Evolutionary conservation across 2,797 vertebrate species (phyloP), one percentile per base, ranked within the genome.

Genomic region (Cirrhinus molitorella): DNA sequence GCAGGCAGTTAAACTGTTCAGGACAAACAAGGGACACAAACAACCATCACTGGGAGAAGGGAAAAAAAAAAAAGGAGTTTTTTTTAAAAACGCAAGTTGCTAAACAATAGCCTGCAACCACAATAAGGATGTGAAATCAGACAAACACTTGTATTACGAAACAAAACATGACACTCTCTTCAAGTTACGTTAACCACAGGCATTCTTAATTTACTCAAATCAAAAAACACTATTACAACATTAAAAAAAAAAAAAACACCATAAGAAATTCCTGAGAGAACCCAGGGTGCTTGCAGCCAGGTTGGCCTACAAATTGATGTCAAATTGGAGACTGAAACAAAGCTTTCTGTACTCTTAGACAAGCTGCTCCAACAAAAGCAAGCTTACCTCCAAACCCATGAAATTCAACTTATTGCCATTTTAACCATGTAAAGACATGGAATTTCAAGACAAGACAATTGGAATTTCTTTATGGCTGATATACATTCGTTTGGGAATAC

Each of bases 281-380:
- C 70, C 68, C 68, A 49, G n/a, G 43, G 47, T 6, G 28, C 71
- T 47, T 73, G 12, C 47, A 73, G 71, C 31, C 71, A 73, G 11
- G 19, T 37, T 55, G 49, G 51, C 7, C 71, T 23, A 37, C 31
- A 75, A 75, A 57, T n/a, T 37, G 63, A 66, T 9, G 28, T 63
- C 28, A 63, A 63, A 63, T 7, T 53, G 19, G 11, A 73, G 47
- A 53, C 25, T 1, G 1, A 40, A 40, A 67, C 65, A n/a, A 74
- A 37, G 71, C 5, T 51, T 51, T 51, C 45, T 31, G 16, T 55
- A 19, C 19, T 74, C 7, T 37, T 23, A 37, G 2, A 57, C 31
- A 74, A 55, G 13, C 72, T 10, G 51, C 51, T 17, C 31, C 72
- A 74, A 53, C 31, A 57, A 74, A 57, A 57, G 40, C 31, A 55